These are phyloP conservation scores for Atherinosoma microstoma DNA, from an alignment of 2,797 vertebrate species.

Conservation along the genomic window DNA sequence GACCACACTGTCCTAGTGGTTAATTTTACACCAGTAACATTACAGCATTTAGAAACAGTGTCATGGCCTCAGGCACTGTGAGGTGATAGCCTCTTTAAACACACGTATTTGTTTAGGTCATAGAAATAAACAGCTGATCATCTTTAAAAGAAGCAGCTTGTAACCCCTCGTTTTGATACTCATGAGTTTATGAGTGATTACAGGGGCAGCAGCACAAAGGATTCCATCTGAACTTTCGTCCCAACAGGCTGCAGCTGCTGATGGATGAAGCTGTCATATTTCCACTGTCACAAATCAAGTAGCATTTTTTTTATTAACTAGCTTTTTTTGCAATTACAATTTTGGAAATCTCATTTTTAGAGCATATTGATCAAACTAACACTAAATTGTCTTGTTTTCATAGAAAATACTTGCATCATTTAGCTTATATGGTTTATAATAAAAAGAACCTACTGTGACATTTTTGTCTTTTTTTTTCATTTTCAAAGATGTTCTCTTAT, in stretches of 20 bases:
- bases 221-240: neutral
- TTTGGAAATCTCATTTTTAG: neutral
- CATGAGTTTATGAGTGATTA: constrained; percentile 26
- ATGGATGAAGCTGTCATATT: neutral
- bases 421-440: no score
- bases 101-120: constrained; percentile 45
- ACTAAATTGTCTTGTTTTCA: neutral
- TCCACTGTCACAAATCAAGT: neutral
- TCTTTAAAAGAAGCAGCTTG: constrained; percentile 45
- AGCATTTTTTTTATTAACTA: neutral
- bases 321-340: no score
- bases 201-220: constrained; percentile 11
- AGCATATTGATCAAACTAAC: neutral
- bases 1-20: constrained; percentile 31
- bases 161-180: constrained; percentile 28
- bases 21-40: constrained; percentile 49
- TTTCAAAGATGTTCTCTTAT: no score
- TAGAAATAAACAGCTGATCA: constrained; percentile 63
- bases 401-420: no score
- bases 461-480: no score
- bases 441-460: no score
- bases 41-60: constrained; percentile 22
- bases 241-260: constrained; percentile 15
- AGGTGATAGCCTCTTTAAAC: constrained; percentile 34
- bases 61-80: constrained; percentile 17